Conservation (phyloP, 2,797 vertebrate genomes). For the Halcyon chelicuti region DNA sequence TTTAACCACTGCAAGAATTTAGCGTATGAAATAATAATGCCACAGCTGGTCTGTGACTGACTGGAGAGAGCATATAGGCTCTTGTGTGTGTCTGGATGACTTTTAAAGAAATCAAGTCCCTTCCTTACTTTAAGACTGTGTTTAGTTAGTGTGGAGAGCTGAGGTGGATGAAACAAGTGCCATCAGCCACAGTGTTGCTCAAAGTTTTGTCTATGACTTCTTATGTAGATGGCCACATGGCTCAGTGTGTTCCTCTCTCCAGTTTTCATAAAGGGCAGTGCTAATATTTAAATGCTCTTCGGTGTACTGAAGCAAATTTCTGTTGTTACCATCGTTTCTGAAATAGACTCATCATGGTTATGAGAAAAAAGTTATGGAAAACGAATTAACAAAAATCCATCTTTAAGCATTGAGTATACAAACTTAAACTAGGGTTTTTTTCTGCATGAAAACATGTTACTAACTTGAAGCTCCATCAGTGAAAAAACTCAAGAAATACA, state of each 20-base stretch:
- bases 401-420: neutral
- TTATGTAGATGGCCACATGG: neutral
- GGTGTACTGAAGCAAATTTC: neutral
- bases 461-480: neutral
- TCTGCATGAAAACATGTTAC: neutral
- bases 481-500: neutral
- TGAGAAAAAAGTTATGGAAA: neutral
- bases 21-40: neutral
- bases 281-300: neutral
- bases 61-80: neutral
- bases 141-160: neutral
- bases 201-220: neutral
- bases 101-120: neutral
- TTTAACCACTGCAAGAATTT: neutral
- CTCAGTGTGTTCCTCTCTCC: neutral
- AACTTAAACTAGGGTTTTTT: neutral
- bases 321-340: neutral
- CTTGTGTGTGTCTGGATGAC: accelerated
- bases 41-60: neutral
- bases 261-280: neutral
- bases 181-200: neutral
- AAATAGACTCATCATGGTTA: neutral
- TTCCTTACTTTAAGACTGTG: neutral
- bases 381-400: neutral
- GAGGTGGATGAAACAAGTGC: neutral